phyloP scores from a whole-genome alignment of 2,113 vertebrate genomes.

The Tursiops truncatus region DNA sequence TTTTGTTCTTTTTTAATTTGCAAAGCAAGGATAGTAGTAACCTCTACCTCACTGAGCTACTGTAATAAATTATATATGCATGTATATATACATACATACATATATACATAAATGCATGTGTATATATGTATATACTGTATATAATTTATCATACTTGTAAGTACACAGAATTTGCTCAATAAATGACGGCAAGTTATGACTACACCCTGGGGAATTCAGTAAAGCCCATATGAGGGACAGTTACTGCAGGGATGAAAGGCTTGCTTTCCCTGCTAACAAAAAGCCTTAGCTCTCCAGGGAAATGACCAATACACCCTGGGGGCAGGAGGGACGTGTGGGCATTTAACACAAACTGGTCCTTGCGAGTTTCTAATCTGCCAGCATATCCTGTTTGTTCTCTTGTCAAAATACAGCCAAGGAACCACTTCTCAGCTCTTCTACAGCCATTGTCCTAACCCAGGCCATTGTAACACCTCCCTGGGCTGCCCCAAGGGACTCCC shows the following conservation, averaged over 20 bases:
- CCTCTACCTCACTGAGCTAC: background rate
- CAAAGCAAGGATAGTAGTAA: background rate
- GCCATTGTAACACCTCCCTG: too few relatives aligned
- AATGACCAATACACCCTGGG: background rate
- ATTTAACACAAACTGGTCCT: too few relatives aligned
- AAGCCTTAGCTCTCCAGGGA: background rate
- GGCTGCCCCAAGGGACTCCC: fast-evolving
- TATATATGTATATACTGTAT: background rate
- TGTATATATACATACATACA: background rate
- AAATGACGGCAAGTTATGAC: background rate
- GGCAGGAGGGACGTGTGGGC: background rate
- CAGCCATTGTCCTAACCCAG: background rate
- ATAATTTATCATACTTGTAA: background rate
- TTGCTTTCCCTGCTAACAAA: background rate
- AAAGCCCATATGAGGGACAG: background rate
- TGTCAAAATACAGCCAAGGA: background rate
- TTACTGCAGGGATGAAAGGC: background rate
- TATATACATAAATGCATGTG: fast-evolving
- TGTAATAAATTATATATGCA: background rate
- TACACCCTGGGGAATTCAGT: background rate
- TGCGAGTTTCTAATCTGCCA: fast-evolving
- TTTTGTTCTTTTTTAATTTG: background rate
- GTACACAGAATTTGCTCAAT: background rate
- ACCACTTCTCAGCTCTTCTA: background rate
- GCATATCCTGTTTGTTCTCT: background rate